Base-by-base conservation (phyloP, 1,140 invertebrate genomes). In the Diachasma alloeum region DNA sequence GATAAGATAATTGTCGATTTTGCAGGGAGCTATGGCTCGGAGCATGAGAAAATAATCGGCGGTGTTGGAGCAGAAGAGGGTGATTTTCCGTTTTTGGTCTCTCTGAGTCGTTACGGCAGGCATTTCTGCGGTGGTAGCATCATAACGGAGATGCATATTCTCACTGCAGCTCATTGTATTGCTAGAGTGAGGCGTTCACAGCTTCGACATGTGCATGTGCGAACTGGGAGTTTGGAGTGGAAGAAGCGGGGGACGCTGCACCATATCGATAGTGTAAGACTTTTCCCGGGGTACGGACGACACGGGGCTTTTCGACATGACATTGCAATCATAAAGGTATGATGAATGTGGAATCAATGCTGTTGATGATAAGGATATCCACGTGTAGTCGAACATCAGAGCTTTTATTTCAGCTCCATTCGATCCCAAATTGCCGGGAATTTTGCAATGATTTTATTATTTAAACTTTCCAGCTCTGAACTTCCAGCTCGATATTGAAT, bases 101-200 rank as follows among this genome's bases (percentile, higher is more conserved):
- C 80, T 0, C 31, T 83, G 5, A 67, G 83, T 79, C 15, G 82
- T 11, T 78, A 78, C 84, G 84, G 46, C 79, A 79, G 42, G 0
- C 78, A 82, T 37, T 80, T 82, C 31, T 91, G 90, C 75, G 89
- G 89, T 26, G 89, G 88, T 44, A 82, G 88, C 26, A 84, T 91
- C 10, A 87, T 91, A 31, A 82, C 84, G 17, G 67, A 81, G 2
- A 76, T 81, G 26, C 88, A 87, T 81, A 83, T 90, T 15, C 22
- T 66, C 4, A 36, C 31, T 31, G 22, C 59, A 31, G 31, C 48
- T 9, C 48, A 53, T 17, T 53, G 48, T 17, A 53, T 53, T 17
- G 15, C n/a, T 9, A n/a, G 48, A 19, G n/a, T 53, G 48, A 53
- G 17, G 15, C 48, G 48, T 53, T 53, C 48, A 53, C n/a, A 53